Conservation (phyloP, 2,113 vertebrate species). For the Columbina picui region DNA sequence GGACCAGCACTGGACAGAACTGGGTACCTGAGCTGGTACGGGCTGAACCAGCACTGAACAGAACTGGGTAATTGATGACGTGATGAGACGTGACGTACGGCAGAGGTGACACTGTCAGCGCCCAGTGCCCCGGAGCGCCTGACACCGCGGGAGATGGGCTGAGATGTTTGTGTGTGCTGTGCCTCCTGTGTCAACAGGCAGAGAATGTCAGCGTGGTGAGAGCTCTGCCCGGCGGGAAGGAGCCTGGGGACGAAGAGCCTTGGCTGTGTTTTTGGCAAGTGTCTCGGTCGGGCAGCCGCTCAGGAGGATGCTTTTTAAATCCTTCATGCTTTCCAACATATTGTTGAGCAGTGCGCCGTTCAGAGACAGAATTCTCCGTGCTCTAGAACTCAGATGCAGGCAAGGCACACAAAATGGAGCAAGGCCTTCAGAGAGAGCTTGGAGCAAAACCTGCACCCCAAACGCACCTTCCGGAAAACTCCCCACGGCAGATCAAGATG, state of each 20-base stretch:
- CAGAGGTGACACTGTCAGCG: neutral
- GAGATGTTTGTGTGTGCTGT: neutral
- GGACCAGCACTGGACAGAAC: too few relatives aligned
- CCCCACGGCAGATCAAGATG: neutral
- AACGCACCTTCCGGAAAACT: neutral
- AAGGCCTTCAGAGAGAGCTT: neutral
- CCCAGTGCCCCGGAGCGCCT: neutral
- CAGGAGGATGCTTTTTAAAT: neutral
- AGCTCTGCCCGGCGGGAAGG: neutral
- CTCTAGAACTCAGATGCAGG: neutral
- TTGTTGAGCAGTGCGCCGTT: neutral
- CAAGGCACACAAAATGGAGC: neutral
- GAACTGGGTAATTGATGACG: neutral
- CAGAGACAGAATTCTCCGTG: neutral
- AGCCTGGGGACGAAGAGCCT: neutral
- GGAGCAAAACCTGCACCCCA: neutral
- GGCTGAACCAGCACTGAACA: fast-evolving
- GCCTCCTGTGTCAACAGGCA: neutral
- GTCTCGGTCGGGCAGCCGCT: neutral
- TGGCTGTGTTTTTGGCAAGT: neutral
- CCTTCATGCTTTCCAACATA: neutral
- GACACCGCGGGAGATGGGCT: neutral
- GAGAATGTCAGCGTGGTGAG: neutral
- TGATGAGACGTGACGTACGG: neutral
- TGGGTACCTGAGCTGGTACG: fast-evolving